These are phyloP conservation scores for Rutpela maculata DNA, from an alignment of 2,888 invertebrate genomes.

Conservation along the genomic window DNA sequence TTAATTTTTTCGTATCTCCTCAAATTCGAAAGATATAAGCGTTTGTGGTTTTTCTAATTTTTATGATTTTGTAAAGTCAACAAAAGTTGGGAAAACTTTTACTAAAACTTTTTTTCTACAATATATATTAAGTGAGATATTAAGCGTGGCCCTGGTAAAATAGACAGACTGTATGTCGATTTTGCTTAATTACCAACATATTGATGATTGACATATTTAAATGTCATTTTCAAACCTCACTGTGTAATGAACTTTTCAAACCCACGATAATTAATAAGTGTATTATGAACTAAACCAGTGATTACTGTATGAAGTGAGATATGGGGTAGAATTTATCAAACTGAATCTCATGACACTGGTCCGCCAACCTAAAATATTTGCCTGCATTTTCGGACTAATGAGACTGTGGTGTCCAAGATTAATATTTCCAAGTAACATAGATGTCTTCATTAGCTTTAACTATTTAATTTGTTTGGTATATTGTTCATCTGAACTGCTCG, in stretches of 20 bases:
- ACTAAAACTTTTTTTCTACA: no score
- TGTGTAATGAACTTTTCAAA: conserved; percentile 4
- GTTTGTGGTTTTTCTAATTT: no score
- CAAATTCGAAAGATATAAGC: no score
- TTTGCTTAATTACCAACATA: no score
- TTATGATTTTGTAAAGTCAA: no score
- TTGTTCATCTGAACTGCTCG: conserved; percentile 18
- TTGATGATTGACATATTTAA: no score
- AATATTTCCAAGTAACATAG: conserved; percentile 35
- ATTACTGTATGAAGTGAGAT: conserved; percentile 46
- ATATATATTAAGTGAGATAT: no score
- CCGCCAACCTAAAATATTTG: conserved; percentile 47
- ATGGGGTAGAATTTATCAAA: conserved; percentile 48
- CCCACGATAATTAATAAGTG: conserved; percentile 42
- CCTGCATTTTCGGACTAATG: conserved; percentile 45
- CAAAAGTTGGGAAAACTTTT: no score
- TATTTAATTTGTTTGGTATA: conserved; percentile 28
- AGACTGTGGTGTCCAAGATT: conserved; percentile 28
- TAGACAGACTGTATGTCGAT: no score
- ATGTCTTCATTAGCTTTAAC: conserved; percentile 27
- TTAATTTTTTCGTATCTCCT: no score
- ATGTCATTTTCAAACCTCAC: neutral
- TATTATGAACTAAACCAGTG: conserved; percentile 42
- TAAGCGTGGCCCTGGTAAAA: no score
- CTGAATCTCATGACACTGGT: conserved; percentile 42